These are phyloP conservation scores for Drosophila antonietae DNA, from an alignment of 2,888 invertebrate species.

Conservation along the genomic window DNA sequence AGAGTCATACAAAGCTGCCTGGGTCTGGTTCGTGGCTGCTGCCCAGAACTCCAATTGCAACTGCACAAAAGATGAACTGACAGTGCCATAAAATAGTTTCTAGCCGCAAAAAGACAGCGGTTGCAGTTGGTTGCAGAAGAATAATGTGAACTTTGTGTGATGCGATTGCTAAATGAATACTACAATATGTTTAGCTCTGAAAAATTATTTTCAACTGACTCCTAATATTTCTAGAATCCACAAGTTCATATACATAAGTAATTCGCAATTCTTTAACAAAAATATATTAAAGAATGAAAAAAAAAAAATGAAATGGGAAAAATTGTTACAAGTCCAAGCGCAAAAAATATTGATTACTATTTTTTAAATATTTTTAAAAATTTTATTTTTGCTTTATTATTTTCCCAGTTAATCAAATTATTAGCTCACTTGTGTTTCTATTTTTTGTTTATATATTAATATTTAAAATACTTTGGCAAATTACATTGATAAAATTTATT, in stretches of 20 bases:
- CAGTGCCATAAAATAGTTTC: conserved; percentile 55
- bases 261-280: too few relatives aligned
- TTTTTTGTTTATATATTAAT: too few relatives aligned
- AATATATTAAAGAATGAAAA: background rate
- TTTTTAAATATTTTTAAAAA: too few relatives aligned
- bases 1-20: conserved; percentile 12
- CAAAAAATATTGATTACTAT: too few relatives aligned
- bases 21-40: conserved; percentile 6
- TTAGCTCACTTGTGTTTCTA: too few relatives aligned
- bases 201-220: background rate
- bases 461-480: too few relatives aligned
- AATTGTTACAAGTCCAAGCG: too few relatives aligned
- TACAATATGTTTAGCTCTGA: background rate
- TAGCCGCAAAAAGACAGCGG: conserved; percentile 30
- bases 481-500: too few relatives aligned
- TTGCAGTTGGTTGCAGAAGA: conserved; percentile 27
- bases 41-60: conserved; percentile 15
- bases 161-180: conserved; percentile 22
- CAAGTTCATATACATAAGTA: background rate
- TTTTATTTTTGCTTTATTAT: too few relatives aligned
- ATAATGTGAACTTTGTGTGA: conserved; percentile 27
- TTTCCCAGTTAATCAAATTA: too few relatives aligned
- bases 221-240: background rate
- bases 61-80: conserved; percentile 57
- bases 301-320: too few relatives aligned